A percentile compares a stretch with the other conserved stretches of the same genome.
These are phyloP conservation scores for Macrobrachium rosenbergii DNA, from an alignment of 1,140 invertebrate genomes.

Conservation along the genomic window DNA sequence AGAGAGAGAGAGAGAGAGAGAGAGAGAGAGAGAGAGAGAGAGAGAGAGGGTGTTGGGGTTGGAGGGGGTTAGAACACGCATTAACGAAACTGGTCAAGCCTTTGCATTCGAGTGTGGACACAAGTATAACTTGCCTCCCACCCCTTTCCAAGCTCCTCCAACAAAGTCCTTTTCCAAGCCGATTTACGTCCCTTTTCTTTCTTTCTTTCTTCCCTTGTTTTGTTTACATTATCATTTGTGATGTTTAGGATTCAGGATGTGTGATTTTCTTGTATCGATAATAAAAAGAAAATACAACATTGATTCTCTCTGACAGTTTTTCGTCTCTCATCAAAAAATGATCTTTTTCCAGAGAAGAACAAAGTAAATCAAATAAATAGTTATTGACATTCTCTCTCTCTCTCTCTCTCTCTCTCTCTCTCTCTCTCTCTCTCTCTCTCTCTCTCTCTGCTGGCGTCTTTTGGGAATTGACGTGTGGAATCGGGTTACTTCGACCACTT, in stretches of 20 bases:
- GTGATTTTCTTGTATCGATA: no score
- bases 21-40: conserved; percentile 6
- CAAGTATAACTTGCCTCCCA: neutral
- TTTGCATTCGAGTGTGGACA: neutral
- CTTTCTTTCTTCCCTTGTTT: no score
- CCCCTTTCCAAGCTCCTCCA: neutral
- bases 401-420: neutral
- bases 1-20: neutral
- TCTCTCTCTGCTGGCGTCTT: neutral
- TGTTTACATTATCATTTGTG: no score
- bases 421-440: conserved; percentile 11
- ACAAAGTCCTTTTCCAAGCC: neutral
- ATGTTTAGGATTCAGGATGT: no score
- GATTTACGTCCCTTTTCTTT: no score
- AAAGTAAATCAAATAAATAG: no score
- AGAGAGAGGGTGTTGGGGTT: neutral
- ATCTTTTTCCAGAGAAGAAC: no score
- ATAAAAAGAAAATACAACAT: no score
- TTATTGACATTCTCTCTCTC: neutral
- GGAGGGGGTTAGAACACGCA: neutral
- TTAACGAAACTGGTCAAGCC: no score
- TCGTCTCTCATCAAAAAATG: no score
- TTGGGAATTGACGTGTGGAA: neutral
- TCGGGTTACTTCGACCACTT: neutral
- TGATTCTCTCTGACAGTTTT: no score